Evolutionary conservation across 2,888 invertebrate species (phyloP).

Genomic region (Zonitis immaculata): DNA sequence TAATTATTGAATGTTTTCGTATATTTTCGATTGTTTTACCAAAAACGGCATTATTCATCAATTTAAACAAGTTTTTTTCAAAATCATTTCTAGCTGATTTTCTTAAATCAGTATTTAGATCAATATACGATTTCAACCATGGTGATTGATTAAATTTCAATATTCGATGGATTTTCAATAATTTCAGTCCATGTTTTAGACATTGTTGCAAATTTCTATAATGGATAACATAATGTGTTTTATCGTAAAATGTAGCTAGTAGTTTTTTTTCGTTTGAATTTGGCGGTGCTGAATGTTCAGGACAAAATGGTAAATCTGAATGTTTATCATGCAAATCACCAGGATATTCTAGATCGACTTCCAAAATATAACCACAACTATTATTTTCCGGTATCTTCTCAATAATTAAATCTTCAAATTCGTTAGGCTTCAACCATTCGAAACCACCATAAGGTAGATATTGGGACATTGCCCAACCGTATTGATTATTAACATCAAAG

Average conservation of each 20-base stretch:
- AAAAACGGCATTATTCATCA: conserved; percentile 32
- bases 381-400: conserved; percentile 2
- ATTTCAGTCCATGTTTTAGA: conserved; percentile 27
- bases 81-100: not conserved
- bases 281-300: conserved; percentile 7
- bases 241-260: conserved; percentile 16
- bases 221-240: conserved; percentile 29
- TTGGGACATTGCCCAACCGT: conserved; percentile 22
- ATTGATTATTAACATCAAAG: conserved; percentile 22
- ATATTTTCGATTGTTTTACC: conserved; percentile 44
- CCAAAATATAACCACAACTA: conserved; percentile 7
- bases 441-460: conserved; percentile 17
- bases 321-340: conserved; percentile 20
- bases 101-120: conserved; percentile 37
- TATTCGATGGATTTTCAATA: conserved; percentile 36
- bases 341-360: conserved; percentile 21
- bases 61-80: not conserved
- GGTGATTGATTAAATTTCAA: conserved; percentile 40
- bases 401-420: not conserved
- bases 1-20: conserved; percentile 39
- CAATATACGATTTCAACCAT: conserved; percentile 42
- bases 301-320: conserved; percentile 20
- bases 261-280: conserved; percentile 16
- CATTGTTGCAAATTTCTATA: conserved; percentile 32
- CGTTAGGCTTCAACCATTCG: conserved; percentile 7